A percentile compares a stretch with the other conserved stretches of the same genome.
Conservation (phyloP, 2,113 vertebrate species). For the Dipodomys stephensi region DNA sequence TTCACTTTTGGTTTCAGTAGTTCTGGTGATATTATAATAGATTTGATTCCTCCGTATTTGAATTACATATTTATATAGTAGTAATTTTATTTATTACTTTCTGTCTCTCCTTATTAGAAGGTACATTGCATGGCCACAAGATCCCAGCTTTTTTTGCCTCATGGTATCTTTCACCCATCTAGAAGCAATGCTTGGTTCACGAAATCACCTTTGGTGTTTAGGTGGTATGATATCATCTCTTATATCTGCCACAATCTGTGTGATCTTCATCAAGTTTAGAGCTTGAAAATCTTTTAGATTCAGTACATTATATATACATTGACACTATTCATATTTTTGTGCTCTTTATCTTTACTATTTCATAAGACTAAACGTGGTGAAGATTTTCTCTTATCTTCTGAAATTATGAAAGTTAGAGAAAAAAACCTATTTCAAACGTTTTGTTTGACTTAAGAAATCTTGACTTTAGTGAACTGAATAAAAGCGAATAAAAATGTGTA, state of each 20-base stretch:
- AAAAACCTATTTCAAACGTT: constrained; percentile 38
- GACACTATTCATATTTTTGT: background rate
- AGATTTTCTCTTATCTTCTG: background rate
- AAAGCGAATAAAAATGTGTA: background rate
- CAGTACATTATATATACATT: background rate
- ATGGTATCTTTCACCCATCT: background rate
- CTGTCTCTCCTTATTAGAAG: background rate
- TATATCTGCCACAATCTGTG: background rate
- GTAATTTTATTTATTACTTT: background rate
- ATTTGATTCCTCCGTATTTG: background rate
- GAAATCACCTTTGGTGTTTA: background rate
- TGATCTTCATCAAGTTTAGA: background rate
- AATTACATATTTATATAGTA: no score
- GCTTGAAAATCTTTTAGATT: constrained; percentile 2
- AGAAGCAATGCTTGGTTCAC: background rate
- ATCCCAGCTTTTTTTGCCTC: background rate
- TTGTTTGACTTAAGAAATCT: constrained; percentile 51
- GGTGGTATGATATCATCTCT: background rate
- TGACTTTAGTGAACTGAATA: constrained; percentile 37
- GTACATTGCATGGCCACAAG: background rate
- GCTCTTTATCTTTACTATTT: constrained; percentile 27
- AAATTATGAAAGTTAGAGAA: constrained; percentile 47
- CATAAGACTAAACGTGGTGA: background rate
- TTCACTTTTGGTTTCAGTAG: background rate
- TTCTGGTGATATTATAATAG: background rate